phyloP scores from a whole-genome alignment of 2,113 vertebrate species.

The Epinephelus lanceolatus region DNA sequence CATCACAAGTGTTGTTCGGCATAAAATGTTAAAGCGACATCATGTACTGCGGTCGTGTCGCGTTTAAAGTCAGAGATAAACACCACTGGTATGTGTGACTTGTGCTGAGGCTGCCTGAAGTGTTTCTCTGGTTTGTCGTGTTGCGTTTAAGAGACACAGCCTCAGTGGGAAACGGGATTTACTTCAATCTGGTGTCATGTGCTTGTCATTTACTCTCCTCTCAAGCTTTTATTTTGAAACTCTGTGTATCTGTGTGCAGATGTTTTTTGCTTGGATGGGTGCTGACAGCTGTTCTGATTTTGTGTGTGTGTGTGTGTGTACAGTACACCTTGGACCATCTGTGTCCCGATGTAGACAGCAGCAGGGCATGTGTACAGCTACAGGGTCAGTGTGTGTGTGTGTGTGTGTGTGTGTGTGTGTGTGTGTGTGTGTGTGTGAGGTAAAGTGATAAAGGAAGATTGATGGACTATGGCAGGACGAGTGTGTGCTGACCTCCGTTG shows the following conservation, averaged over 20 bases:
- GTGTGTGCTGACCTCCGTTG: slow-evolving; percentile 45
- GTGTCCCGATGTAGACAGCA: slow-evolving; percentile 34
- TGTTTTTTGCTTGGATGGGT: neutral
- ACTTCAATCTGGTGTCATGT: neutral
- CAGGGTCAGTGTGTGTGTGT: slow-evolving; percentile 36
- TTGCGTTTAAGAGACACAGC: neutral
- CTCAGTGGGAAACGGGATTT: slow-evolving; percentile 16
- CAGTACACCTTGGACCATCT: slow-evolving; percentile 61
- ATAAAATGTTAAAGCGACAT: slow-evolving; percentile 61
- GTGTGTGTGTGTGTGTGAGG: slow-evolving; percentile 25
- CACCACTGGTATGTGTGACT: neutral
- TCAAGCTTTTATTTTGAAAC: slow-evolving; percentile 43
- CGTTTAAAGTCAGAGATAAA: neutral
- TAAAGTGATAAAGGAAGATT: slow-evolving; percentile 45
- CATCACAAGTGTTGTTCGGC: slow-evolving; percentile 4
- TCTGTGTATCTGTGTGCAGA: neutral
- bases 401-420: slow-evolving; percentile 34
- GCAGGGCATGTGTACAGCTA: slow-evolving; percentile 33
- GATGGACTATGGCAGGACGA: slow-evolving; percentile 51
- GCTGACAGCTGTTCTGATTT: slow-evolving; percentile 37
- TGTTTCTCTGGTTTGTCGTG: neutral
- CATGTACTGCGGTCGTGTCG: neutral
- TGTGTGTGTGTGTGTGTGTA: slow-evolving; percentile 22
- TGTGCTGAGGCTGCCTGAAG: neutral
- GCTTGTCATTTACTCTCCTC: neutral